Base-by-base conservation (phyloP, 92 coral and sea anemone genomes). In the Heteractis magnifica region DNA sequence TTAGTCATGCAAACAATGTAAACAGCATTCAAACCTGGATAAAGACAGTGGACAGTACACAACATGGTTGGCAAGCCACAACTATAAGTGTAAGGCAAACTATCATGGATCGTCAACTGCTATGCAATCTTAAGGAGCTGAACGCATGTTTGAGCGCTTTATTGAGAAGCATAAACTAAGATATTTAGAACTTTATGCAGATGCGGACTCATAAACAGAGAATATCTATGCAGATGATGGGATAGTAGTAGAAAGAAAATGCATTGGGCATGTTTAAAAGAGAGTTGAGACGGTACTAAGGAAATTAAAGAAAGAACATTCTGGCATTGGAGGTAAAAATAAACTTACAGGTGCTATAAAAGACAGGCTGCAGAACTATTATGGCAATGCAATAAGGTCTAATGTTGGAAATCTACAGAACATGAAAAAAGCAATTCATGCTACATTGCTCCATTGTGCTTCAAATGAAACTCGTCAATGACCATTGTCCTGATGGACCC, bases 361-460 rank as follows among this genome's bases (percentile, higher is more conserved):
- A 76, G 95, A 86, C 86, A 86, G 65, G 49, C 80, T 87, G 49
- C 92, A 91, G 71, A 86, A 92, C 71, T 81, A 84, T 74, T 84
- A 80, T 64, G 88, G 86, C 72, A 91, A 89, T 86, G 89, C 95
- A 20, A 82, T 89, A 15, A 64, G 91, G 11, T 77, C 84, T 13
- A 92, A 86, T 92, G 87, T 86, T n/a, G 86, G 92, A n/a, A 49
- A 89, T 49, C 77, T 92, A n/a, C 12, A 62, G 18, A 80, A 68
- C 68, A 89, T 92, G 95, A 89, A 77, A 48, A 81, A 77, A 60
- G 90, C 90, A 49, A 81, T 82, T 19, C 79, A 64, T 78, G 90
- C 88, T 50, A 83, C 87, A 70, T 48, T 92, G 1, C 65, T 92
- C 13, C 95, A 86, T 62, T 89, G 92, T 83, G 90, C 92, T 21